A percentile compares a stretch with the other conserved stretches of the same genome.
phyloP scores from a whole-genome alignment of 35 echinoderm and acorn worm genomes.

The Anneissia japonica region DNA sequence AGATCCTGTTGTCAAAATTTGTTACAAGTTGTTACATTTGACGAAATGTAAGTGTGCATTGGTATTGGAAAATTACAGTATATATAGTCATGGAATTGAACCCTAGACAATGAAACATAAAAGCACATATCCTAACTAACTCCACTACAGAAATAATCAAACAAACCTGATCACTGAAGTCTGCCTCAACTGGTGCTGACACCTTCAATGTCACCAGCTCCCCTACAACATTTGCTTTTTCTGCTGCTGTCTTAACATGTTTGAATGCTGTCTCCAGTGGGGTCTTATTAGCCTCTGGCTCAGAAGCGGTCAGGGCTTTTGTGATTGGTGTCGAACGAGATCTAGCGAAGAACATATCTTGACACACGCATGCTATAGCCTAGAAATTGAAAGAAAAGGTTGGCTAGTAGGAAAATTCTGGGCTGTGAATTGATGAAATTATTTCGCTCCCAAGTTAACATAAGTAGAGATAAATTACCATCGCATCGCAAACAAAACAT shows the following conservation, averaged over 20 bases:
- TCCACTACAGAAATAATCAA: background rate
- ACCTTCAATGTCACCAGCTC: slow-evolving; percentile 70
- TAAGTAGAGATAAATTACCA: too few species aligned
- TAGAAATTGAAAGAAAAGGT: background rate
- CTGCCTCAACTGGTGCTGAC: slow-evolving; percentile 54
- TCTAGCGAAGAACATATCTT: slow-evolving; percentile 97
- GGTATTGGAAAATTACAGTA: background rate
- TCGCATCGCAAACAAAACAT: too few species aligned
- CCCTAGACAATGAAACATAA: background rate
- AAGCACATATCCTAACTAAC: background rate
- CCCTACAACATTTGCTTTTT: slow-evolving; percentile 76
- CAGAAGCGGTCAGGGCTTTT: slow-evolving; percentile 28
- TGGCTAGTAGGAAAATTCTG: background rate
- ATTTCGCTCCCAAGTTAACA: too few species aligned
- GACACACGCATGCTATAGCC: slow-evolving; percentile 82
- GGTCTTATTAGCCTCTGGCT: slow-evolving; percentile 28
- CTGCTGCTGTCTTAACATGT: slow-evolving; percentile 39
- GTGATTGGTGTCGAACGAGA: slow-evolving; percentile 46
- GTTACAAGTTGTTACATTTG: background rate
- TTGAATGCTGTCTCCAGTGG: slow-evolving; percentile 65
- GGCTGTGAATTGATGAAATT: background rate
- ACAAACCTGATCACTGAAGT: slow-evolving; percentile 71
- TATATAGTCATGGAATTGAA: background rate
- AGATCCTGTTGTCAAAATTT: background rate
- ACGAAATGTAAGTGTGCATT: background rate